Conservation (phyloP, 2,888 invertebrate genomes). For the Eristalis arbustorum region DNA sequence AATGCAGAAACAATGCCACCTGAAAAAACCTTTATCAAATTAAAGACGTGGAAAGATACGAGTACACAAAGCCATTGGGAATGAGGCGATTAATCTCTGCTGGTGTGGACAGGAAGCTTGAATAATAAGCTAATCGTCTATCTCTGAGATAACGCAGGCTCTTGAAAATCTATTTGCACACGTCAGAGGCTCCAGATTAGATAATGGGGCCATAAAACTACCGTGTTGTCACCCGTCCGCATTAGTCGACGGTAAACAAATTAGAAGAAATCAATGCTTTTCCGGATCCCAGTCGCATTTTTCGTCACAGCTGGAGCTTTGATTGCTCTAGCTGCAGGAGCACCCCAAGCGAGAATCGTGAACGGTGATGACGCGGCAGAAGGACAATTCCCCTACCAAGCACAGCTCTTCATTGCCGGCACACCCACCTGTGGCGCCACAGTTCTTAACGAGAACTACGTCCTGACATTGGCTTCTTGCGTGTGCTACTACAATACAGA, state of each 20-base stretch:
- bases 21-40: neutral
- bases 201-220: slow-evolving; percentile 11
- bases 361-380: slow-evolving; percentile 77
- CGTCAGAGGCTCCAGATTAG: slow-evolving; percentile 6
- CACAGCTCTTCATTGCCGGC: slow-evolving; percentile 74
- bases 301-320: slow-evolving; percentile 1
- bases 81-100: neutral
- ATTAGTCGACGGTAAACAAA: slow-evolving; percentile 21
- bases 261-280: slow-evolving; percentile 14
- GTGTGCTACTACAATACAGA: slow-evolving; percentile 74
- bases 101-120: neutral
- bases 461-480: slow-evolving; percentile 77
- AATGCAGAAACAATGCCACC: too few relatives aligned
- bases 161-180: neutral
- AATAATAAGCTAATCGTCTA: slow-evolving; percentile 17
- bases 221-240: neutral
- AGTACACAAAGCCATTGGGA: neutral
- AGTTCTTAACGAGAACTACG: slow-evolving; percentile 75
- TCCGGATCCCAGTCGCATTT: neutral
- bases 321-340: slow-evolving; percentile 34
- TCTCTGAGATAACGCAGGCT: neutral
- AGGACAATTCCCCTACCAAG: slow-evolving; percentile 78
- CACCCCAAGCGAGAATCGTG: slow-evolving; percentile 74
- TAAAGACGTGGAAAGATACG: neutral
- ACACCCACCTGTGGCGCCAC: slow-evolving; percentile 75